Evolutionary conservation across 1,140 invertebrate species (phyloP), one percentile per base, ranked within the genome.

Genomic region (Drosophila equinoxialis): DNA sequence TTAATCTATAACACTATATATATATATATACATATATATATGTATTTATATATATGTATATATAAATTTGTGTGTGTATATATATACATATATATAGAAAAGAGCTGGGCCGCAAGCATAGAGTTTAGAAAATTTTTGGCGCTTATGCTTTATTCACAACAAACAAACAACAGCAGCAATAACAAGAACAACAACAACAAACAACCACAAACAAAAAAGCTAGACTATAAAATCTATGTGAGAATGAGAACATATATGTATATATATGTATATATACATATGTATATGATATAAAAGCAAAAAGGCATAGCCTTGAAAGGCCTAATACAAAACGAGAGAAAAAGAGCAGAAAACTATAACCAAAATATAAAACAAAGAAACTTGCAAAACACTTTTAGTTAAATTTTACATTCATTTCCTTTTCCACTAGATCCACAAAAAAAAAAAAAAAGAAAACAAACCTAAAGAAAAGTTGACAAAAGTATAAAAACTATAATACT

Each of bases 1-100:
- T 58, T 74, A 67, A 74, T 73, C 14, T 59, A 39, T 59, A 13
- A 37, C 35, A 1, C 35, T 62, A 62, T 62, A 23, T 62, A 45
- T 45, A 37, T 59, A 37, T 20, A 20, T 51, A 4, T 51, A 51
- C 23, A 11, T 59, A 37, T 58, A 35, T 35, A 39, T 42, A 37
- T 59, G 20, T 20, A 20, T 51, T 5, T 51, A 51, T 51, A 13
- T 59, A 37, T 58, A 37, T 35, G 3, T 35, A 35, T 58, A 1
- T 57, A 57, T 37, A 48, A 37, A 17, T 39, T 39, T 39, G 37
- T 39, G 37, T 59, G 35, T 58, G 30, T 59, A 33, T 39, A 59
- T 26, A 30, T 17, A 17, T 1, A 17, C 11, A 55, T 30, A 59
- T 26, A 30, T 26, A 55, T 14, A 59, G 35, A 17, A 59, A 59